Conservation (phyloP, 2,888 invertebrate genomes). For the Callimorpha dominula region DNA sequence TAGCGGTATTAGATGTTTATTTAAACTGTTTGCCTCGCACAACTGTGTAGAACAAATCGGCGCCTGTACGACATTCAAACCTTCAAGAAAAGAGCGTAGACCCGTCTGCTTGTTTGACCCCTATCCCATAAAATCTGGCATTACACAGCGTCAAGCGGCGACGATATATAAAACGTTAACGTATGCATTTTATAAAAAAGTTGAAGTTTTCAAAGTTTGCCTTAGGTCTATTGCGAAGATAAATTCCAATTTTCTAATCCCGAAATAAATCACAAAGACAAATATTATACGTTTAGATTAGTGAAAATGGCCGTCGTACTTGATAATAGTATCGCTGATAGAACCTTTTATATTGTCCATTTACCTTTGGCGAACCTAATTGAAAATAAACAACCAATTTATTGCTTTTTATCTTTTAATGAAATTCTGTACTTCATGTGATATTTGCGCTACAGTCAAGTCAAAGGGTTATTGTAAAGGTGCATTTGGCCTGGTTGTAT, state of each 20-base stretch:
- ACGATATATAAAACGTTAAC: too few species aligned
- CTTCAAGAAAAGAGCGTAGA: too few species aligned
- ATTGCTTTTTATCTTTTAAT: slow-evolving; percentile 29
- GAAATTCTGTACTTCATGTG: not conserved
- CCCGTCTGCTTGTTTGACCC: too few species aligned
- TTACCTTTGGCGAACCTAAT: slow-evolving; percentile 32
- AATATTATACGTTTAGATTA: slow-evolving; percentile 5
- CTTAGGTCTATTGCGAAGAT: not conserved
- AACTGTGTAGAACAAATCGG: too few species aligned
- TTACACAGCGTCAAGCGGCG: too few species aligned
- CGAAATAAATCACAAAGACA: slow-evolving; percentile 1
- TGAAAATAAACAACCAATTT: slow-evolving; percentile 38
- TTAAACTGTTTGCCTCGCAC: too few species aligned
- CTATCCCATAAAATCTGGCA: too few species aligned
- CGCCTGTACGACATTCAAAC: too few species aligned
- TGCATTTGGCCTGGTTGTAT: not conserved
- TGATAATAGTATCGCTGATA: slow-evolving; percentile 11
- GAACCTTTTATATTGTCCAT: slow-evolving; percentile 13
- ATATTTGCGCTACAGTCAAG: not conserved
- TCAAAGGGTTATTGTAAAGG: not conserved
- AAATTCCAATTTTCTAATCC: not conserved
- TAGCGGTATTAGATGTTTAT: too few species aligned
- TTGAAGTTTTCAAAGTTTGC: not conserved
- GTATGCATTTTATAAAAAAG: too few species aligned
- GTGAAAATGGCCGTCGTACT: slow-evolving; percentile 9